Conservation (phyloP, 2,888 invertebrate species). For the Cryptocephalus moraei region DNA sequence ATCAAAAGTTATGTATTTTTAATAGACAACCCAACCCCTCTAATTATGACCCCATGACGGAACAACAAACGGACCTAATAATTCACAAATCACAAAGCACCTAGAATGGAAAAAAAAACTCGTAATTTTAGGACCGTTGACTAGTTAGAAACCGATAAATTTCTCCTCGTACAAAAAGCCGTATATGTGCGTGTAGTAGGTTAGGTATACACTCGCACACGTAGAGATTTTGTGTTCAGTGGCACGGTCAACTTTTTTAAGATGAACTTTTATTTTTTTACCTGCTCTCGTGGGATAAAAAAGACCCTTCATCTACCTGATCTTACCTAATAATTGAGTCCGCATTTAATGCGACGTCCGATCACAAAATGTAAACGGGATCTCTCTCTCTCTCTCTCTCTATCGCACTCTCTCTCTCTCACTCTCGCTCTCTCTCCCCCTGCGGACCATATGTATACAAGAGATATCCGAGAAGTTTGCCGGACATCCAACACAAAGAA, state of each 20-base stretch:
- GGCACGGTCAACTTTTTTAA: slow-evolving; percentile 14
- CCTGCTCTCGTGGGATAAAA: slow-evolving; percentile 21
- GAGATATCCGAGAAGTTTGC: too few species aligned
- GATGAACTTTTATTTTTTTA: slow-evolving; percentile 21
- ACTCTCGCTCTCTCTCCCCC: too few species aligned
- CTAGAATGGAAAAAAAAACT: slow-evolving; percentile 12
- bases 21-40: slow-evolving; percentile 6
- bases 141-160: slow-evolving; percentile 17
- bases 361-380: slow-evolving; percentile 5
- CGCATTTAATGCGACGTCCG: slow-evolving; percentile 16
- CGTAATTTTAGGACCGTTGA: slow-evolving; percentile 15
- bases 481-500: too few species aligned
- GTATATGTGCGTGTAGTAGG: slow-evolving; percentile 1
- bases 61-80: slow-evolving; percentile 8
- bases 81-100: slow-evolving; percentile 9
- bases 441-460: too few species aligned
- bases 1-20: slow-evolving; percentile 9
- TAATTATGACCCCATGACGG: slow-evolving; percentile 7
- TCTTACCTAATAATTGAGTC: slow-evolving; percentile 29
- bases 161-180: slow-evolving; percentile 11
- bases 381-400: too few species aligned
- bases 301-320: slow-evolving; percentile 26
- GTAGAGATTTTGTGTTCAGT: slow-evolving; percentile 9
- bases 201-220: slow-evolving; percentile 5
- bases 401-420: too few species aligned